These are phyloP conservation scores for Tachysurus vachellii DNA, from an alignment of 2,113 vertebrate genomes.

Conservation along the genomic window DNA sequence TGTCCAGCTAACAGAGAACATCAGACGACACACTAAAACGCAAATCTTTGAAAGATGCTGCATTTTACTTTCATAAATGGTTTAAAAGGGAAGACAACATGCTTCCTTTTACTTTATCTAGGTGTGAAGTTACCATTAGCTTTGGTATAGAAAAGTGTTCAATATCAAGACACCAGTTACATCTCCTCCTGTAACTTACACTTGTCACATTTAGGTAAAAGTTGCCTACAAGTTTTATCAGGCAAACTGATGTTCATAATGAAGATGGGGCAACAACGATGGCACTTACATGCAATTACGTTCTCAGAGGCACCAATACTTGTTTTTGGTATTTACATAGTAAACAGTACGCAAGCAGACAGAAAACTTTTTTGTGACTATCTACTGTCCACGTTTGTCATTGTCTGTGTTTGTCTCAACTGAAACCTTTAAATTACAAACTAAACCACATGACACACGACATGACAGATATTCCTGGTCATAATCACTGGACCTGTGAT, in stretches of 20 bases:
- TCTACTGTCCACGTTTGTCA: background rate
- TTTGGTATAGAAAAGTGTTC: too few species aligned
- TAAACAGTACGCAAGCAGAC: background rate
- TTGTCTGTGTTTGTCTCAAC: background rate
- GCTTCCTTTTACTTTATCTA: too few species aligned
- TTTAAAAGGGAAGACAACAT: too few species aligned
- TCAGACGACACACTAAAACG: background rate
- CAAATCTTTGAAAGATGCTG: background rate
- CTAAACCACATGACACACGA: background rate
- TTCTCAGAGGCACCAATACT: background rate
- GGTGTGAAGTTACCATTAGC: background rate
- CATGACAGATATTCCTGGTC: background rate
- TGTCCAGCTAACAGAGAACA: too few species aligned
- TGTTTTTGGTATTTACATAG: background rate
- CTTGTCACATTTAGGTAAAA: background rate
- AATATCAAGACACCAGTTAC: background rate
- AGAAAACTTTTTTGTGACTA: background rate
- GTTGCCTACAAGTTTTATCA: too few species aligned
- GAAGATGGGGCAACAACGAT: background rate
- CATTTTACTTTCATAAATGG: background rate
- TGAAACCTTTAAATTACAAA: background rate
- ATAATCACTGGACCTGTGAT: background rate
- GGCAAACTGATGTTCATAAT: background rate
- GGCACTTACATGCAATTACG: background rate
- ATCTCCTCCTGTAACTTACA: slow-evolving; percentile 1